Evolutionary conservation across 2,797 vertebrate species (phyloP), one percentile per base, ranked within the genome.

Genomic region (Dendrocincla fuliginosa): DNA sequence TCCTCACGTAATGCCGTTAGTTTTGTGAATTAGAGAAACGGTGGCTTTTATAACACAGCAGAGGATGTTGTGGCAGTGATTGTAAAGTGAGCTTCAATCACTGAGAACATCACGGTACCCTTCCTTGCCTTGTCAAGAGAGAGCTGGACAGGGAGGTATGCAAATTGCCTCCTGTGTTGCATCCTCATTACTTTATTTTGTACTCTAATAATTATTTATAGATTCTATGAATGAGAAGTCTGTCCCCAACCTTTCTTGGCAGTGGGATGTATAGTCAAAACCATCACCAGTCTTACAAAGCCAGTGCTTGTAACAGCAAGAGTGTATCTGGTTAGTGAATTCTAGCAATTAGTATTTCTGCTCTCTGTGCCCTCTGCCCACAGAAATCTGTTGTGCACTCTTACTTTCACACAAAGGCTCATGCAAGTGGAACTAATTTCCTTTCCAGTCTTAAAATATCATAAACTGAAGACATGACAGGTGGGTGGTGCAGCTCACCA

Each of bases 151-250:
- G 16, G 61, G 77, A 90, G 39, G 18, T 71, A 37, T 73, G 82
- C 22, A 87, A 78, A 50, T 67, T n/a, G 8, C 77, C 90, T 93
- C 86, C 49, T 7, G 9, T n/a, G 74, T 86, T 85, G 46, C 42
- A 49, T 63, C 79, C 42, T 80, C 24, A 7, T 90, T 76, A 44
- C 61, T 63, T 82, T 79, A 46, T 70, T 96, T 84, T 76, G 49
- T 77, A 64, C 47, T 87, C 71, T 44, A 25, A 67, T 84, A 82
- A 74, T 86, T 94, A 75, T 90, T 95, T 94, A 84, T 88, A 82
- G 67, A 63, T 57, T 73, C 47, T 25, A 15, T 77, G 39, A 55
- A 44, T 0, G 2, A 59, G 42, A 80, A 33, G 18, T 39, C 16
- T 35, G 18, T 47, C 59, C 64, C 64, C 1, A 4, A 0, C 46